Base-by-base conservation (phyloP, 1,140 invertebrate species). In the Macrocentrus cingulum region DNA sequence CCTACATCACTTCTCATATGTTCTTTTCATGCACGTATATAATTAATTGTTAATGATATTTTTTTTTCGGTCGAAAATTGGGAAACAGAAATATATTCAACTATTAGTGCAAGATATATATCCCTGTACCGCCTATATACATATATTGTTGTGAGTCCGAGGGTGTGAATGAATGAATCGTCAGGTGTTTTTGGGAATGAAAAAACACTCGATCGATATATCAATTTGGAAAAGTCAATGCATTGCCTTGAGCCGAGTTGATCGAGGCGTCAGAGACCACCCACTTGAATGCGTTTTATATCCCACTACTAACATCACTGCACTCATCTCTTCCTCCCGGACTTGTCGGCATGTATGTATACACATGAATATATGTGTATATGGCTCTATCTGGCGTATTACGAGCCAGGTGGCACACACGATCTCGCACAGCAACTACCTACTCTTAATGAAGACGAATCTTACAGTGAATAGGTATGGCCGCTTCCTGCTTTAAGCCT, bases 401-500 rank as follows among this genome's bases (percentile, higher is more conserved):
- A 51, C 13, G 29, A 36, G 49, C 49, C 49, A 51, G 49, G 49
- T 51, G 49, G 49, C 25, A 20, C 32, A n/a, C n/a, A 32, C 49
- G 11, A 36, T 37, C 49, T 36, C 18, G 29, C 32, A n/a, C 25
- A 25, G 37, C 32, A 25, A 16, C n/a, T 22, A 49, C 19, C 6
- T 34, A 11, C 36, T 51, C 32, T 51, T 51, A 51, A 51, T 51
- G 49, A 37, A 51, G 32, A 54, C 51, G 22, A 54, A 44, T 54
- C 25, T 54, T 41, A 19, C 22, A 42, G 13, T 16, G 29, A n/a
- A n/a, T n/a, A n/a, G n/a, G n/a, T 20, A 76, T 76, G 70, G 68
- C 69, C 64, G 58, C 72, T 75, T 73, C 67, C 69, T 70, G 62
- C 63, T 62, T 62, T 69, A 58, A 52, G 44, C 55, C 57, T 45